phyloP scores from a whole-genome alignment of 2,797 vertebrate species.

The Tenualosa ilisha region DNA sequence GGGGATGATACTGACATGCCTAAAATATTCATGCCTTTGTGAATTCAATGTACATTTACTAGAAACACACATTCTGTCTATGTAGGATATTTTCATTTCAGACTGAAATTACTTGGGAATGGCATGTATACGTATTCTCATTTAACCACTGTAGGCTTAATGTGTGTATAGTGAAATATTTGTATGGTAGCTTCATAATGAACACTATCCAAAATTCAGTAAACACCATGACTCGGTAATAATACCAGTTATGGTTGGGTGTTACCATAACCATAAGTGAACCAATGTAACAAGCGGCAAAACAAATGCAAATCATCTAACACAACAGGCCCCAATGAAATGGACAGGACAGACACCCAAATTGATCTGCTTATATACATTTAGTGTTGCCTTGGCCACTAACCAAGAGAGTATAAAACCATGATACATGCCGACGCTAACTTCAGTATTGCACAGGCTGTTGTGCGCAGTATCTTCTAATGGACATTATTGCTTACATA shows the following conservation, averaged over 20 bases:
- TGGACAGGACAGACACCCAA: neutral
- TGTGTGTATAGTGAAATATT: no score
- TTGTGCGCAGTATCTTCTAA: conserved; percentile 66
- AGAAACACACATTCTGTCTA: neutral
- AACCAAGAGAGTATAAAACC: neutral
- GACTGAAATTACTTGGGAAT: neutral
- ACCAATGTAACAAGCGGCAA: neutral
- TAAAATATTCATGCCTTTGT: neutral
- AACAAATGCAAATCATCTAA: neutral
- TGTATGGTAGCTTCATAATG: no score
- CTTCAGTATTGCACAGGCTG: conserved; percentile 36
- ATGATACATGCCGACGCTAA: conserved; percentile 35
- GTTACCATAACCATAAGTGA: neutral
- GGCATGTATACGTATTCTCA: no score
- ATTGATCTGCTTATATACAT: neutral
- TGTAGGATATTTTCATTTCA: neutral
- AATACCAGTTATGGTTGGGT: neutral
- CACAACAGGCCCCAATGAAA: neutral
- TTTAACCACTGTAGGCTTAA: no score
- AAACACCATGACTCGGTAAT: no score
- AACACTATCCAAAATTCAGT: no score
- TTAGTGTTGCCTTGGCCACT: neutral
- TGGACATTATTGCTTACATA: conserved; percentile 66
- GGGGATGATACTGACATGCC: neutral
- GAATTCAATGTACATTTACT: neutral